Conservation (phyloP, 2,888 invertebrate genomes). For the Odontothrips loti region DNA sequence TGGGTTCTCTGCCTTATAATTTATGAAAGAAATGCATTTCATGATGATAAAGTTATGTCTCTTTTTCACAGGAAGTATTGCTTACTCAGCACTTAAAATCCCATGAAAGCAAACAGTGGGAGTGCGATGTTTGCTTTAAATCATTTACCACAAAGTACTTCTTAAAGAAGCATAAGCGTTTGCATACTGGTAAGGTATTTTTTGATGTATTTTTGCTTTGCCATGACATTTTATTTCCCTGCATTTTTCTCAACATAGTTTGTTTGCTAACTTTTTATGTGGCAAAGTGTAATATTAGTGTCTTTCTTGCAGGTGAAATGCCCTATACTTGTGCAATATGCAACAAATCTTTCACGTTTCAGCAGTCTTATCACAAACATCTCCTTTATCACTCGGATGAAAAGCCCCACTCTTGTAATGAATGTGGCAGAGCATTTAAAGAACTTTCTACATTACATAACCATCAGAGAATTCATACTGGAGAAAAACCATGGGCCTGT, state of each 20-base stretch:
- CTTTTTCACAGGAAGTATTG: constrained; percentile 47
- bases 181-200: constrained; percentile 67
- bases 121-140: constrained; percentile 78
- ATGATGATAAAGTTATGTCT: neutral
- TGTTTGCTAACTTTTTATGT: neutral
- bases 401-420: constrained; percentile 70
- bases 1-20: constrained; percentile 28
- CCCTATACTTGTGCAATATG: constrained; percentile 78
- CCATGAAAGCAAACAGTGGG: constrained; percentile 74
- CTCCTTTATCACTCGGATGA: constrained; percentile 81
- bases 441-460: constrained; percentile 83
- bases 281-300: neutral
- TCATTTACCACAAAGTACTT: constrained; percentile 86
- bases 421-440: constrained; percentile 78
- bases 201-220: too few species aligned
- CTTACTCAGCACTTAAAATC: constrained; percentile 50
- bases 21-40: neutral
- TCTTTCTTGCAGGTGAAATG: constrained; percentile 66
- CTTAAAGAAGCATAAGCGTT: constrained; percentile 78
- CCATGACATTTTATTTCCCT: neutral
- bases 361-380: constrained; percentile 86
- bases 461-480: constrained; percentile 77
- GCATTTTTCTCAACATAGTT: neutral
- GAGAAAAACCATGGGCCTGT: constrained; percentile 81
- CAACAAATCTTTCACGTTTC: constrained; percentile 81